Conservation (phyloP, 2,797 vertebrate genomes). For the Galaxias olidus region DNA sequence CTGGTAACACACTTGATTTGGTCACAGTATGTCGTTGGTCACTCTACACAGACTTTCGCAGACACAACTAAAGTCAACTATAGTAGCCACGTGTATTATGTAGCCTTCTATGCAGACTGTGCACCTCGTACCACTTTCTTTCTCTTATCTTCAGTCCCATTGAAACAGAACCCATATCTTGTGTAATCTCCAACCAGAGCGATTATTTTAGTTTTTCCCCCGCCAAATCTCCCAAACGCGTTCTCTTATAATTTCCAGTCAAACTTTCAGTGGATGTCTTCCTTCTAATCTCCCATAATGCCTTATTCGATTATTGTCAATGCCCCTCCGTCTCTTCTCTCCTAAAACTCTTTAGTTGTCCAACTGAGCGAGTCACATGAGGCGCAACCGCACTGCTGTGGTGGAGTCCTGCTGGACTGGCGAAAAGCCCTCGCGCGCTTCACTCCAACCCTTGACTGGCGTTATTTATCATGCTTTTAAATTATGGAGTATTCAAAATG, state of each 20-base stretch:
- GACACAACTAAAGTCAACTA: no score
- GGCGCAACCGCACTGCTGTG: constrained; percentile 65
- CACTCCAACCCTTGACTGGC: constrained; percentile 49
- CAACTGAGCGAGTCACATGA: constrained; percentile 74
- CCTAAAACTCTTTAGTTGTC: constrained; percentile 80
- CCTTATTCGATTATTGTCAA: constrained; percentile 82
- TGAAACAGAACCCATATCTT: constrained; percentile 68
- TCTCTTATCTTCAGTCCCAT: constrained; percentile 13
- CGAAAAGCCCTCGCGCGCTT: constrained; percentile 63
- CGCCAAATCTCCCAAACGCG: constrained; percentile 80
- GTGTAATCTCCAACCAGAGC: constrained; percentile 78
- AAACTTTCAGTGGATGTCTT: constrained; percentile 79
- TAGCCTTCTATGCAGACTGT: background rate
- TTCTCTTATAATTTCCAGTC: constrained; percentile 77
- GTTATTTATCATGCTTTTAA: constrained; percentile 53
- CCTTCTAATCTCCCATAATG: constrained; percentile 81
- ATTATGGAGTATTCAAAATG: constrained; percentile 69
- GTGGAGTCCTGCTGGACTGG: constrained; percentile 72
- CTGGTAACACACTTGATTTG: no score
- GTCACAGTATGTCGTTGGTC: no score
- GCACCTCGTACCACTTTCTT: constrained; percentile 22
- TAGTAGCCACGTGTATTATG: background rate
- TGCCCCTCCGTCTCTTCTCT: constrained; percentile 73
- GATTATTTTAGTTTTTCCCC: constrained; percentile 66
- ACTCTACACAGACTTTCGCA: no score